Percentiles rank a stretch among this genome's conserved stretches.
Conservation (phyloP, 1,140 invertebrate genomes). For the Drosophila eugracilis region DNA sequence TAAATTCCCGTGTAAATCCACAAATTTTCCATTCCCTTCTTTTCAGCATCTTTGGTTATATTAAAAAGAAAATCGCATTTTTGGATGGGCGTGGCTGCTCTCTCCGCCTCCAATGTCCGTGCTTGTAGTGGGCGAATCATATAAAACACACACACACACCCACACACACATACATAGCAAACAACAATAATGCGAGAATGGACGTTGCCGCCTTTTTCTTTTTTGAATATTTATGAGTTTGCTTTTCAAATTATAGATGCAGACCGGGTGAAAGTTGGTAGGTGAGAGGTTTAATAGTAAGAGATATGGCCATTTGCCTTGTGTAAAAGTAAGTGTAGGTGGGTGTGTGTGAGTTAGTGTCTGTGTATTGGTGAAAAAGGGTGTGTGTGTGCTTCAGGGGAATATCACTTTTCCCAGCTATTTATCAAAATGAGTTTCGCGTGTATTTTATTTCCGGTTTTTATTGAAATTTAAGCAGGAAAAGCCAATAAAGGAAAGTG, state of each 20-base stretch:
- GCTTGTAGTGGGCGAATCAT: slow-evolving; percentile 58
- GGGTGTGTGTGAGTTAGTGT: background rate
- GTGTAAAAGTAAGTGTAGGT: background rate
- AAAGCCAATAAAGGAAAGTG: slow-evolving; percentile 17
- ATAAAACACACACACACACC: slow-evolving; percentile 48
- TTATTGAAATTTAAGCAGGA: slow-evolving; percentile 37
- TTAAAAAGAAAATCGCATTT: slow-evolving; percentile 82
- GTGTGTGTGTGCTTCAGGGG: slow-evolving; percentile 9
- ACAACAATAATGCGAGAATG: slow-evolving; percentile 45
- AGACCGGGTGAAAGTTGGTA: slow-evolving; percentile 28
- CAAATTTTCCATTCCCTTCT: background rate
- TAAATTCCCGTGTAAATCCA: background rate
- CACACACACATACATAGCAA: slow-evolving; percentile 27
- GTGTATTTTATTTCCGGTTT: slow-evolving; percentile 28
- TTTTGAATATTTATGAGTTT: slow-evolving; percentile 84
- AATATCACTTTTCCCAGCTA: slow-evolving; percentile 38
- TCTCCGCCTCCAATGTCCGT: slow-evolving; percentile 20
- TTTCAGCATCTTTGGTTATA: slow-evolving; percentile 48
- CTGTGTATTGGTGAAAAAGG: background rate
- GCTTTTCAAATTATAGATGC: slow-evolving; percentile 82
- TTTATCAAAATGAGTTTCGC: slow-evolving; percentile 50
- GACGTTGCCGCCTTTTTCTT: slow-evolving; percentile 44
- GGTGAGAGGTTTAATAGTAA: slow-evolving; percentile 12
- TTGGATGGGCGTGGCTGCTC: slow-evolving; percentile 63
- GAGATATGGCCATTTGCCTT: slow-evolving; percentile 37